These are phyloP conservation scores for Ypsolopha sequella DNA, from an alignment of 2,888 invertebrate species.

Conservation along the genomic window DNA sequence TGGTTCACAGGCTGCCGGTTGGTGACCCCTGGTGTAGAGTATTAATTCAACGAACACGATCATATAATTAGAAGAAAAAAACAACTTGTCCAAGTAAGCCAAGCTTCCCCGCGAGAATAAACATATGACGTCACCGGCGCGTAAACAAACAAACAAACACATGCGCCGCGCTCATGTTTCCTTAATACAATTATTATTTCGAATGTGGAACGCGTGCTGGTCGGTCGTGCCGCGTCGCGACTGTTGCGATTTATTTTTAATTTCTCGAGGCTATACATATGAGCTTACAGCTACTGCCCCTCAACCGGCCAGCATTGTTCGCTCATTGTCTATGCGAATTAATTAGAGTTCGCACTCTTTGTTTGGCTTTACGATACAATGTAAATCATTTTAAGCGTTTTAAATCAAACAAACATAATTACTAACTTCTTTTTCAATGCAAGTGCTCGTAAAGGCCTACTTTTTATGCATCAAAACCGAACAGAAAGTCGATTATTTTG, in stretches of 20 bases:
- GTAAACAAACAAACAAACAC: constrained; percentile 74
- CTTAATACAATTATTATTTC: constrained; percentile 72
- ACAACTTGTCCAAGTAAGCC: constrained; percentile 21
- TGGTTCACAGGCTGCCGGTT: too few relatives aligned
- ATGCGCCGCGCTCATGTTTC: constrained; percentile 71
- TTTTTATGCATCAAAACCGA: too few relatives aligned
- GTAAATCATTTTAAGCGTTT: neutral
- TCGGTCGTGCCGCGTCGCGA: constrained; percentile 27
- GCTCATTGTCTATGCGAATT: constrained; percentile 36
- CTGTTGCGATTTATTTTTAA: constrained; percentile 8
- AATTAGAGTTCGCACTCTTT: constrained; percentile 16
- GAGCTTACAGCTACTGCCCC: neutral
- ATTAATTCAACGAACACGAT: too few relatives aligned
- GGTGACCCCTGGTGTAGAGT: too few relatives aligned
- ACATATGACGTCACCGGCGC: constrained; percentile 70
- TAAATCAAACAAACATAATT: neutral
- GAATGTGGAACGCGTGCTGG: constrained; percentile 58
- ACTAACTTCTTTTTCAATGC: neutral
- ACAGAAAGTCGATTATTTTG: too few relatives aligned
- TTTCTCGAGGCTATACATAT: constrained; percentile 3
- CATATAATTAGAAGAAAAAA: constrained; percentile 10
- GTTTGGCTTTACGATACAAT: neutral
- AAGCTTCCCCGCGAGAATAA: constrained; percentile 60
- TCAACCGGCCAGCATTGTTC: neutral
- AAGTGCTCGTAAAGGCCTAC: too few relatives aligned